Evolutionary conservation across 2,888 invertebrate species (phyloP).

Genomic region (Stenurella melanura): DNA sequence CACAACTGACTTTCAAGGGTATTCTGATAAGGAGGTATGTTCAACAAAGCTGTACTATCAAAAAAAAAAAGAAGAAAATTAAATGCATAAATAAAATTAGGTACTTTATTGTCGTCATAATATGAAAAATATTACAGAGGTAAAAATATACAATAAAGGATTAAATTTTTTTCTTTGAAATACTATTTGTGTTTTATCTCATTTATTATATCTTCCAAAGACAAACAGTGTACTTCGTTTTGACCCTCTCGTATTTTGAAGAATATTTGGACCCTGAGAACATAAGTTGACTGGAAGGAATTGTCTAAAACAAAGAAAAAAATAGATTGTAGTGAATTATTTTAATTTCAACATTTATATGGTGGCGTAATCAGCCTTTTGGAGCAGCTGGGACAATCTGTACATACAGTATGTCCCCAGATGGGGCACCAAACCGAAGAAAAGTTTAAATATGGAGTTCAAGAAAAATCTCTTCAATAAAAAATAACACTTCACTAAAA

Average conservation of each 20-base stretch:
- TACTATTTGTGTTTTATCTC: slow-evolving; percentile 40
- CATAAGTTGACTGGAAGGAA: slow-evolving; percentile 61
- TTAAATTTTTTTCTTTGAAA: background rate
- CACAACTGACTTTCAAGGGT: slow-evolving; percentile 8
- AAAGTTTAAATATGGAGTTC: too few relatives aligned
- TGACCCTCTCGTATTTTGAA: slow-evolving; percentile 46
- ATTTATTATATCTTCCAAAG: slow-evolving; percentile 43
- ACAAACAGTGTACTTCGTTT: slow-evolving; percentile 36
- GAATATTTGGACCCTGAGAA: slow-evolving; percentile 59
- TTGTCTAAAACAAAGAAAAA: slow-evolving; percentile 58
- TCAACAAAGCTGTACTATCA: background rate
- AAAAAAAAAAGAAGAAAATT: background rate
- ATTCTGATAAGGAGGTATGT: background rate
- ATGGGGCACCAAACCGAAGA: too few relatives aligned
- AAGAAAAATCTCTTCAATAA: too few relatives aligned
- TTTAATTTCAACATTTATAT: too few relatives aligned
- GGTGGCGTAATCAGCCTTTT: too few relatives aligned
- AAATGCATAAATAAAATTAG: slow-evolving; percentile 8
- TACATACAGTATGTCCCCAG: too few relatives aligned
- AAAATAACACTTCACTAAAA: too few relatives aligned
- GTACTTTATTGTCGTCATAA: slow-evolving; percentile 1
- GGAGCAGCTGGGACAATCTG: too few relatives aligned
- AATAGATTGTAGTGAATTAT: too few relatives aligned
- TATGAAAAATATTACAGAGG: background rate
- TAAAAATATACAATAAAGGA: slow-evolving; percentile 14